phyloP scores from a whole-genome alignment of 2,888 invertebrate genomes.

The Aphidoletes aphidimyza region DNA sequence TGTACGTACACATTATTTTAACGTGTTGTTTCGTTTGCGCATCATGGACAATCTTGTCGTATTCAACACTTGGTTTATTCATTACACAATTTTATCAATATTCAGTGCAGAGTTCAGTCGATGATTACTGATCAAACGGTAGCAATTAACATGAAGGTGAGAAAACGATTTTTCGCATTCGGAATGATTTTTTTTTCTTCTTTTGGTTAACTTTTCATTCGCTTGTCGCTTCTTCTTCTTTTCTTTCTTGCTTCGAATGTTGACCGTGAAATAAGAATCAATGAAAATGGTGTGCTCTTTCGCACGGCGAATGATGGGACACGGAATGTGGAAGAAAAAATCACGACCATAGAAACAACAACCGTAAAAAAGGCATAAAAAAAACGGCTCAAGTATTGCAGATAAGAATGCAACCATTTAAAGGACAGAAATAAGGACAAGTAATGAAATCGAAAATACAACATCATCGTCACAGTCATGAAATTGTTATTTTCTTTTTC shows the following conservation, averaged over 20 bases:
- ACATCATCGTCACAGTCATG: constrained; percentile 23
- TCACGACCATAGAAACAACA: neutral
- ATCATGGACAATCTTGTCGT: neutral
- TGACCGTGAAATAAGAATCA: constrained; percentile 12
- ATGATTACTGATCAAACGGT: constrained; percentile 56
- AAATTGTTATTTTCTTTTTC: neutral
- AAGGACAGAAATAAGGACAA: neutral
- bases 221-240: neutral
- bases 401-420: neutral
- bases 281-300: neutral
- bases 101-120: constrained; percentile 36
- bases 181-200: neutral
- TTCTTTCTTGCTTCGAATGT: neutral
- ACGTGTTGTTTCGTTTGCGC: neutral
- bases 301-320: neutral
- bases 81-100: constrained; percentile 46
- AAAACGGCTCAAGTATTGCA: neutral
- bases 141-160: constrained; percentile 56
- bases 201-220: neutral
- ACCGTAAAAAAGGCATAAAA: constrained; percentile 36
- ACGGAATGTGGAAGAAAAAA: neutral
- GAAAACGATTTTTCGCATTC: constrained; percentile 55
- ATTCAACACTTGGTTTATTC: constrained; percentile 23
- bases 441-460: constrained; percentile 23
- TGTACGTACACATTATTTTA: neutral